A percentile compares a stretch with the other conserved stretches of the same genome.
Evolutionary conservation across 2,888 invertebrate genomes (phyloP).

Genomic region (Periphyllus acericola): DNA sequence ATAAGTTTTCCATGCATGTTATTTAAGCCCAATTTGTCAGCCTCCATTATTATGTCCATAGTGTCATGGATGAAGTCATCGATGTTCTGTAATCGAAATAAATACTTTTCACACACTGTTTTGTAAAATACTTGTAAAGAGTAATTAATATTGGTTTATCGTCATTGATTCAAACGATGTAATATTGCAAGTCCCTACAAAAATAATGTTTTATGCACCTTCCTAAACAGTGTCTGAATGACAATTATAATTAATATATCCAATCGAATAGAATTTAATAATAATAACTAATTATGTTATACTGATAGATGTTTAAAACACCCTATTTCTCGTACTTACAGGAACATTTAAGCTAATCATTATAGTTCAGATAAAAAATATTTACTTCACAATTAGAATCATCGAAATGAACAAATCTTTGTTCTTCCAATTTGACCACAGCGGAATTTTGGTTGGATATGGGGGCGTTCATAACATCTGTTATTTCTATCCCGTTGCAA

Average conservation of each 20-base stretch:
- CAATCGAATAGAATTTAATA: no score
- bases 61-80: background rate
- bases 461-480: background rate
- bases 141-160: no score
- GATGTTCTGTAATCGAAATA: background rate
- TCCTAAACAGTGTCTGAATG: no score
- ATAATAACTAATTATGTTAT: no score
- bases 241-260: no score
- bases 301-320: no score
- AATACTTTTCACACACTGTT: background rate
- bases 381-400: background rate
- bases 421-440: background rate
- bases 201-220: no score
- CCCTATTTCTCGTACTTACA: no score
- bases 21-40: background rate
- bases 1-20: background rate
- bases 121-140: background rate
- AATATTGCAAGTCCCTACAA: no score
- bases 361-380: background rate
- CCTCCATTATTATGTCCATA: slow-evolving; percentile 19
- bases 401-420: slow-evolving; percentile 12
- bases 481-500: slow-evolving; percentile 29
- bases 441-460: background rate
- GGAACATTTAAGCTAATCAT: no score
- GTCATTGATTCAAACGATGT: no score